Percentiles rank a stretch among this genome's conserved stretches.
Conservation (phyloP, 64 coral and sea anemone species). For the Montipora foliosa region DNA sequence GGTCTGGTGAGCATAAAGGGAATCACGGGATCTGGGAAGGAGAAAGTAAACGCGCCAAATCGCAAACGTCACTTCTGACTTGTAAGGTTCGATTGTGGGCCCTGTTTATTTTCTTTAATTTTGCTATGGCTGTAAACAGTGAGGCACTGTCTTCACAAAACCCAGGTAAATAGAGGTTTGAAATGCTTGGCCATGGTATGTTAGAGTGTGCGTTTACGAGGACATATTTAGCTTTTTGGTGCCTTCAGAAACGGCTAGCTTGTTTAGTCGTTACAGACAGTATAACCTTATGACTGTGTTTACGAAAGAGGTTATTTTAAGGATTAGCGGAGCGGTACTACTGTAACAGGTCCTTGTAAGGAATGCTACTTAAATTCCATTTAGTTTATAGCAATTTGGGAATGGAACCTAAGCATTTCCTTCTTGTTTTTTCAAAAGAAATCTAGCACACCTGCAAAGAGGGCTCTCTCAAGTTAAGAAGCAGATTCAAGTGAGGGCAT, state of each 20-base stretch:
- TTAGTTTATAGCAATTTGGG: too few species aligned
- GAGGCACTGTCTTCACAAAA: neutral
- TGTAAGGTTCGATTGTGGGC: too few species aligned
- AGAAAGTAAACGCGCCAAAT: neutral
- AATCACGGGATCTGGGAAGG: neutral
- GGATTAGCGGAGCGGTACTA: neutral
- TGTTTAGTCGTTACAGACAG: neutral
- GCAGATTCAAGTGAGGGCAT: too few species aligned
- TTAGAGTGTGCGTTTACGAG: neutral
- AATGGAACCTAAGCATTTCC: too few species aligned
- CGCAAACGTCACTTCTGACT: too few species aligned
- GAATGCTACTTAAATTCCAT: too few species aligned
- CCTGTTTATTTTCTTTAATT: neutral
- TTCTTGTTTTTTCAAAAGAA: too few species aligned
- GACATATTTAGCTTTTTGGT: neutral
- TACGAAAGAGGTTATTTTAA: neutral
- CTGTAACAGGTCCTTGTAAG: too few species aligned
- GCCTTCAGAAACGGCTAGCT: neutral
- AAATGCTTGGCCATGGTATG: neutral
- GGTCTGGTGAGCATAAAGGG: neutral
- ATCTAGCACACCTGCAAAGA: too few species aligned
- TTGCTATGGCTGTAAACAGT: neutral
- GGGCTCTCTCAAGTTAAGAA: too few species aligned
- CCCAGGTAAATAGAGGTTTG: neutral
- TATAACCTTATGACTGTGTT: neutral